Conservation (phyloP, 2,888 invertebrate genomes). For the Caenorhabditis parvicauda region DNA sequence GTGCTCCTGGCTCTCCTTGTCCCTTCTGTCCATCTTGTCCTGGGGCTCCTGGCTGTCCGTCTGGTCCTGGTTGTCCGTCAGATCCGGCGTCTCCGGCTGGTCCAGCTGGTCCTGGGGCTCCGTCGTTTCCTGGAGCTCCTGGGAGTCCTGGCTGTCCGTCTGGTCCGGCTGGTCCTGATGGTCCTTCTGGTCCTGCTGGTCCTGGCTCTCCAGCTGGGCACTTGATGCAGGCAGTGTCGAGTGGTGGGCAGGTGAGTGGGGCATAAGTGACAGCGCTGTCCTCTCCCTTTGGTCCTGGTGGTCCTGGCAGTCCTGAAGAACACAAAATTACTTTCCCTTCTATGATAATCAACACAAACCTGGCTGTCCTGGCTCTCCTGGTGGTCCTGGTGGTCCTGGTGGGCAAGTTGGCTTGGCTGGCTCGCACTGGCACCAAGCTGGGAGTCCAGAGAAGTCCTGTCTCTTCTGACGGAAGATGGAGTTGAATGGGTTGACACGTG, state of each 20-base stretch:
- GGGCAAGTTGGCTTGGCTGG: constrained; percentile 44
- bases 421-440: constrained; percentile 55
- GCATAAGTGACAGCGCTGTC: constrained; percentile 44
- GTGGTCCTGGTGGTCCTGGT: constrained; percentile 30
- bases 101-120: constrained; percentile 38
- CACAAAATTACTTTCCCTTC: too few relatives aligned
- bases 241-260: constrained; percentile 44
- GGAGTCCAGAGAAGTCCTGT: constrained; percentile 39
- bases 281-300: constrained; percentile 39
- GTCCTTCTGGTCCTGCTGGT: constrained; percentile 14
- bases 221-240: constrained; percentile 42
- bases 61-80: constrained; percentile 12
- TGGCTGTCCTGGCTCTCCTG: constrained; percentile 36
- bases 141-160: too few relatives aligned
- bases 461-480: constrained; percentile 53
- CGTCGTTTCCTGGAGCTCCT: constrained; percentile 35
- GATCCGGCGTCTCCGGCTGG: constrained; percentile 37
- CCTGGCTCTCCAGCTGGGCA: constrained; percentile 48
- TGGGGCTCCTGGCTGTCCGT: constrained; percentile 12
- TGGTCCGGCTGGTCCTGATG: too few relatives aligned
- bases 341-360: constrained; percentile 19
- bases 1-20: constrained; percentile 34
- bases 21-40: constrained; percentile 8
- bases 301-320: constrained; percentile 27
- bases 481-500: constrained; percentile 36